phyloP scores from a whole-genome alignment of 2,113 vertebrate genomes.

The Proteles cristata region DNA sequence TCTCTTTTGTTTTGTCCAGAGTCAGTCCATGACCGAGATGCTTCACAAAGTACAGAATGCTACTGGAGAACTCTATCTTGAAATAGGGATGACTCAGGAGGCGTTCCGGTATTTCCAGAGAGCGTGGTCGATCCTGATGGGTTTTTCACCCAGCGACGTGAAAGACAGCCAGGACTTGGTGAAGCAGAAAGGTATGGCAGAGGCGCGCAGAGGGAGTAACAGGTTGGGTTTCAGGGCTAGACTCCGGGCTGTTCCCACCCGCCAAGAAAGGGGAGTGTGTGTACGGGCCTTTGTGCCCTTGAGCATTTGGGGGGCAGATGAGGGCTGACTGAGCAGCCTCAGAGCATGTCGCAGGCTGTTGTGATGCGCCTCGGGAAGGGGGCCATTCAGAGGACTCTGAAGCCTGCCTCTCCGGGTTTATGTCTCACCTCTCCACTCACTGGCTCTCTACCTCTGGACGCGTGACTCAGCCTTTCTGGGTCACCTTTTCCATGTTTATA shows the following conservation, averaged over 20 bases:
- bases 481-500: not conserved
- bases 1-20: not conserved
- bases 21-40: not conserved
- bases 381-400: not conserved
- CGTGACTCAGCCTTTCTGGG: not conserved
- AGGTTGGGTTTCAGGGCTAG: not conserved
- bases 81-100: constrained; percentile 26
- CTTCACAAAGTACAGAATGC: constrained; percentile 53
- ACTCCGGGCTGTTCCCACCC: not conserved
- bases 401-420: not conserved
- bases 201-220: rapidly evolving
- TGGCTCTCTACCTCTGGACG: not conserved
- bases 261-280: rapidly evolving
- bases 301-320: not conserved
- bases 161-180: not conserved
- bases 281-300: no score
- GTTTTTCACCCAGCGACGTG: not conserved
- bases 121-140: not conserved
- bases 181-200: constrained; percentile 20
- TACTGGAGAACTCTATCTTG: constrained; percentile 15
- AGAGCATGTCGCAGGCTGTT: not conserved
- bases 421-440: not conserved
- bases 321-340: not conserved
- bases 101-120: constrained; percentile 51
- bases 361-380: not conserved